A percentile compares a stretch with the other conserved stretches of the same genome.
Conservation (phyloP, 2,888 invertebrate genomes). For the Crioceris asparagi region DNA sequence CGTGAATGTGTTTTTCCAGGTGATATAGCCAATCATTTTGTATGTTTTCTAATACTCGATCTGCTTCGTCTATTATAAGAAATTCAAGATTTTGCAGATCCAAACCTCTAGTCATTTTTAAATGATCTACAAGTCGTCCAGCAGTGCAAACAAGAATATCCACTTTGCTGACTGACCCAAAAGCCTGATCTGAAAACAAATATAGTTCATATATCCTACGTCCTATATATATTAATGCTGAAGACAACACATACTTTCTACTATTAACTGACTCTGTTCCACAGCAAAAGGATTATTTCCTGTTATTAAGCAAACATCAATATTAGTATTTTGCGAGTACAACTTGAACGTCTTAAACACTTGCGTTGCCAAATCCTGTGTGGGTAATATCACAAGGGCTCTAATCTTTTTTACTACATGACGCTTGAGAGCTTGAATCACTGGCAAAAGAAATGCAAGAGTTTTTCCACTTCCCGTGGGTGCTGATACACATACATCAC, state of each 20-base stretch:
- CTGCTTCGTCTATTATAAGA: slow-evolving; percentile 94
- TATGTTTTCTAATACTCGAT: slow-evolving; percentile 83
- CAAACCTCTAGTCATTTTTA: slow-evolving; percentile 73
- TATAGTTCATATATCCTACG: background rate
- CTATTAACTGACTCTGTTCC: slow-evolving; percentile 56
- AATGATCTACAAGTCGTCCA: slow-evolving; percentile 84
- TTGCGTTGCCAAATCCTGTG: slow-evolving; percentile 83
- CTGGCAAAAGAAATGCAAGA: slow-evolving; percentile 83
- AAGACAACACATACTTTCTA: slow-evolving; percentile 34
- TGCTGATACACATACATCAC: slow-evolving; percentile 92
- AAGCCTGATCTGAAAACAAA: slow-evolving; percentile 37
- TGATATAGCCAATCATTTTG: slow-evolving; percentile 86
- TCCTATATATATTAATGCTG: background rate
- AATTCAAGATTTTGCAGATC: slow-evolving; percentile 60
- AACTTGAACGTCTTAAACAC: slow-evolving; percentile 73
- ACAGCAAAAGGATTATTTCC: slow-evolving; percentile 55
- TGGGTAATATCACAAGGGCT: slow-evolving; percentile 86
- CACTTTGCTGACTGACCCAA: slow-evolving; percentile 49
- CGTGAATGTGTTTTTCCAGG: slow-evolving; percentile 56
- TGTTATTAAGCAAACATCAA: slow-evolving; percentile 61
- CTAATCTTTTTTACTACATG: slow-evolving; percentile 45
- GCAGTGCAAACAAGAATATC: slow-evolving; percentile 92
- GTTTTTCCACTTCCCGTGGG: slow-evolving; percentile 98
- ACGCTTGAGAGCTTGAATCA: slow-evolving; percentile 55
- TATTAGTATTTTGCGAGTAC: slow-evolving; percentile 53